These are phyloP conservation scores for Mugil cephalus DNA, from an alignment of 2,113 vertebrate genomes.

Conservation along the genomic window DNA sequence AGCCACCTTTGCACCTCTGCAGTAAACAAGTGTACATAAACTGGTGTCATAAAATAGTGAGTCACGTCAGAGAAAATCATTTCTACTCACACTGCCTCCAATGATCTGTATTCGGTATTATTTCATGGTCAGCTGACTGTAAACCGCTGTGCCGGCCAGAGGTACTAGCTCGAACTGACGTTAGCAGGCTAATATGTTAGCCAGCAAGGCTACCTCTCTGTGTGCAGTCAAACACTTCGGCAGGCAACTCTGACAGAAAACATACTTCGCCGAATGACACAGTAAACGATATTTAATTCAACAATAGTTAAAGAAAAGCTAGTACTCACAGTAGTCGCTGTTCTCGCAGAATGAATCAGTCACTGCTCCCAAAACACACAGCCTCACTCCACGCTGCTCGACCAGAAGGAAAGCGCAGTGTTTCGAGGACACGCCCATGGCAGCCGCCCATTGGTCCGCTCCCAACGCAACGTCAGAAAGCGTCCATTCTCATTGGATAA, in stretches of 20 bases:
- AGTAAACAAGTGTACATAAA: not conserved
- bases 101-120: not conserved
- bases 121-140: not conserved
- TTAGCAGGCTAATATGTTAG: constrained; percentile 59
- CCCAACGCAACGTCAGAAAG: rapidly evolving
- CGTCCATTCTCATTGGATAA: constrained; percentile 62
- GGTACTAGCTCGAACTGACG: constrained; percentile 46
- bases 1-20: not conserved
- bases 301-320: rapidly evolving
- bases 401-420: constrained; percentile 30
- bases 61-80: not conserved
- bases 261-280: not conserved
- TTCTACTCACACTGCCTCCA: not conserved
- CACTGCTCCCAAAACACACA: constrained; percentile 45
- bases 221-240: not conserved
- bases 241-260: not conserved
- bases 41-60: not conserved
- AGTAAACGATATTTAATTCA: not conserved
- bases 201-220: constrained; percentile 3
- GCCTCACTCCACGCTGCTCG: constrained; percentile 63
- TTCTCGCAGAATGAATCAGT: constrained; percentile 38
- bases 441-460: constrained; percentile 57
- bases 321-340: constrained; percentile 73
- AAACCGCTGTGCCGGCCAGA: constrained; percentile 3
- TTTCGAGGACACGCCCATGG: constrained; percentile 14